Percentiles rank a stretch among this genome's conserved stretches.
Evolutionary conservation across 2,888 invertebrate genomes (phyloP).

Genomic region (Catocala fraxini): DNA sequence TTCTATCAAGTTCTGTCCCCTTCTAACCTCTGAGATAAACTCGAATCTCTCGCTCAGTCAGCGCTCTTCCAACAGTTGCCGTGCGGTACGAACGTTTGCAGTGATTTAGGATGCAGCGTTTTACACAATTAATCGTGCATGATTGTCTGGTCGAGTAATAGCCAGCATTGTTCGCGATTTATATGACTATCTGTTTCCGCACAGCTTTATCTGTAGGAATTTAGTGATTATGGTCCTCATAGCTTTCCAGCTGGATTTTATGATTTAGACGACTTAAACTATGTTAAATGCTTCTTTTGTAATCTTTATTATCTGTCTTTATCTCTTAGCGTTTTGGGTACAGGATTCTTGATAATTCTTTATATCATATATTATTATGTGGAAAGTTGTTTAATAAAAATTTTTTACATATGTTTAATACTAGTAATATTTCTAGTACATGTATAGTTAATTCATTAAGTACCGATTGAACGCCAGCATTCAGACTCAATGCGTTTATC

Average conservation of each 20-base stretch:
- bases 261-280: background rate
- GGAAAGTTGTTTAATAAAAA: too few species aligned
- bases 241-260: background rate
- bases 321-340: too few species aligned
- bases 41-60: constrained; percentile 6
- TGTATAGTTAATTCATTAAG: too few species aligned
- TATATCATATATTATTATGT: too few species aligned
- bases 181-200: constrained; percentile 35
- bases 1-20: constrained; percentile 4
- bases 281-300: background rate
- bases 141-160: constrained; percentile 50
- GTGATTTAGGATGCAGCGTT: constrained; percentile 55
- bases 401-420: too few species aligned
- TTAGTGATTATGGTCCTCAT: constrained; percentile 30
- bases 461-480: too few species aligned
- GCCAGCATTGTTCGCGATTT: constrained; percentile 41
- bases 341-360: too few species aligned
- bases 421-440: too few species aligned
- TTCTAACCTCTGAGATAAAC: background rate
- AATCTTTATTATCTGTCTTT: too few species aligned
- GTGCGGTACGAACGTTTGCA: constrained; percentile 19
- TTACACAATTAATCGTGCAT: constrained; percentile 56
- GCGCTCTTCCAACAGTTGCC: background rate
- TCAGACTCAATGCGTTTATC: too few species aligned
- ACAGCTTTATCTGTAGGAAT: constrained; percentile 41